phyloP scores from a whole-genome alignment of 2,888 invertebrate species.

The Cataglyphis livida region DNA sequence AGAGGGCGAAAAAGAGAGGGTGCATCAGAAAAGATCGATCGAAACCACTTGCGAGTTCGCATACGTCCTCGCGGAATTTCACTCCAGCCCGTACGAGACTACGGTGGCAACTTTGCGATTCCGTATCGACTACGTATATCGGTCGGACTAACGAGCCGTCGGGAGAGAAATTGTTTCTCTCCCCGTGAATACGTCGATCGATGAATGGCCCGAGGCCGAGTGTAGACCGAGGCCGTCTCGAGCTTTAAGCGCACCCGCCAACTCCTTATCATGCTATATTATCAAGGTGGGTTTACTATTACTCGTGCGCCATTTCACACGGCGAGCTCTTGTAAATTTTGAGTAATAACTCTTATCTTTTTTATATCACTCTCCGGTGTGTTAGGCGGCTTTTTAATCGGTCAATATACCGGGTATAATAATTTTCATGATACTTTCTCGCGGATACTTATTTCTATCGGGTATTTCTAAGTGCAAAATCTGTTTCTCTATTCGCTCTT shows the following conservation, averaged over 20 bases:
- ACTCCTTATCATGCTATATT: constrained; percentile 49
- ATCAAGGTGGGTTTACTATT: constrained; percentile 44
- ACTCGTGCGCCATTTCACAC: constrained; percentile 10
- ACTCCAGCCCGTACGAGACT: constrained; percentile 20
- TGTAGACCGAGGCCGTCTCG: constrained; percentile 37
- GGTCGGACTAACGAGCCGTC: constrained; percentile 59
- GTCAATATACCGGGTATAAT: neutral
- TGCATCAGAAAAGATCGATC: constrained; percentile 49
- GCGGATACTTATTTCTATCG: neutral
- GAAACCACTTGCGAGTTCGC: constrained; percentile 54
- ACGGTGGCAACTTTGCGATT: constrained; percentile 54
- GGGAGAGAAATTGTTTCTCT: constrained; percentile 63
- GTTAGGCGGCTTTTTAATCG: constrained; percentile 26
- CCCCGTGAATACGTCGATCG: constrained; percentile 57
- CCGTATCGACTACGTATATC: constrained; percentile 53
- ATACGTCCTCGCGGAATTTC: constrained; percentile 53
- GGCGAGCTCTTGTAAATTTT: constrained; percentile 47
- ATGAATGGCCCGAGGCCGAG: constrained; percentile 46
- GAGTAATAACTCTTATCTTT: constrained; percentile 50
- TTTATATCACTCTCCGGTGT: constrained; percentile 18
- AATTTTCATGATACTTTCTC: constrained; percentile 6
- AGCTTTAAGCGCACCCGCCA: constrained; percentile 37
- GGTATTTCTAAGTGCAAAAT: constrained; percentile 1
- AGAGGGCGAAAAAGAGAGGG: neutral
- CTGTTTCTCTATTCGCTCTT: neutral